Base-by-base conservation (phyloP, 2,888 invertebrate species). In the Tetragonula carbonaria region DNA sequence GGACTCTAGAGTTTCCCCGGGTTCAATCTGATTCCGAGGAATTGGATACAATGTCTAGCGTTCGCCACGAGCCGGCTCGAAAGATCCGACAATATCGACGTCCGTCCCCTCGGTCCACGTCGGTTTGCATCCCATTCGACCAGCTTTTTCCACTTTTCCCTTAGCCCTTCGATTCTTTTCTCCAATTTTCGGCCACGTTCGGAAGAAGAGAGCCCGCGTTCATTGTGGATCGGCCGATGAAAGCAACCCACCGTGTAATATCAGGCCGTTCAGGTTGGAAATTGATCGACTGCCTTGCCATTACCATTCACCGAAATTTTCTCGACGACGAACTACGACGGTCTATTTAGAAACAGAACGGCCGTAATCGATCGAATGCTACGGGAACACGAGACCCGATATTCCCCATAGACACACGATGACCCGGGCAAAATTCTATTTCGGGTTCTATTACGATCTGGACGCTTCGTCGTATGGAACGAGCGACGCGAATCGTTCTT, bases 1-100 rank as follows among this genome's bases (percentile, higher is more conserved):
- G 67, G 71, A 71, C 73, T 66, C 74, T 14, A 63, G 78, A 82
- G 73, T 78, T 87, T 71, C 74, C 59, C 51, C 28, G 62, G 73
- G 82, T 82, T 82, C 86, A 80, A 87, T 87, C 85, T 77, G 87
- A 87, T 87, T 80, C 72, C 73, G 62, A 80, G 74, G 85, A 85
- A 87, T 82, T 78, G 87, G 82, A 83, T 85, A 85, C 87, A 87
- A 85, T 83, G 85, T 71, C 73, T 68, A 68, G 79, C 72, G 63
- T 74, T 77, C 78, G 82, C 80, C 77, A 67, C 78, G 80, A 78
- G 66, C 65, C 62, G 21, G 55, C 72, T 84, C 63, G 79, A 82
- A 72, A 76, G 78, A 75, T 82, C 78, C 78, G 74, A 78, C 78
- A 53, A 82, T 84, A 82, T 86, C 86, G 87, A 84, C 82, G 45